Evolutionary conservation across 2,113 vertebrate species (phyloP), one percentile per base, ranked within the genome.

Genomic region (Tenebrosternarchus preto): DNA sequence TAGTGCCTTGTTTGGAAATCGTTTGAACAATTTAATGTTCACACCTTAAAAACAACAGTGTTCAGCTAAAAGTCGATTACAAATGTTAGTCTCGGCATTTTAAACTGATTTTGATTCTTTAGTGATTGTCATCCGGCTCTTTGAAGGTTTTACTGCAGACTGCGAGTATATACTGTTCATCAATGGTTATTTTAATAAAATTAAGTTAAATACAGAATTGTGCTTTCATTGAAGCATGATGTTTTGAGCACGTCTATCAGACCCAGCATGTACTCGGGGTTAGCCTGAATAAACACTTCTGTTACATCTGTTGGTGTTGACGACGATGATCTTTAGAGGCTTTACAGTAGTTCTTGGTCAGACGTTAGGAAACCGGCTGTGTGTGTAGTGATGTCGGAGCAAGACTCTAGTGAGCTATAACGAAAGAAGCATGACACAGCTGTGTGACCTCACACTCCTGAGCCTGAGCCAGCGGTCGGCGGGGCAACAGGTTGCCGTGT

Each of bases 141-240:
- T 88, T 92, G 95, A 93, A 93, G 87, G 24, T 91, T 87, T 90
- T 85, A 86, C 93, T 93, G 92, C 94, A 92, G 94, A 92, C 89
- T 88, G 33, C 82, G 89, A 94, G 91, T 92, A 92, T 94, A 93
- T 89, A 85, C 92, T 94, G 93, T 94, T 93, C 94, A 94, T 95
- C 60, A 57, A 91, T 85, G 91, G 67, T 79, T 84, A 95, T 97
- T 98, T 98, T 98, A 98, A 96, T 97, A 97, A 98, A 95, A 83
- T 89, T 96, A 97, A 98, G 94, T 96, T 96, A 96, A 97, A 94
- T 94, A 20, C 31, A 12, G 15, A 70, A 27, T 5, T 15, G 0
- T 19, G n/a, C 0, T 55, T 33, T 55, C 0, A 31, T 19, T 73
- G 5, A 33, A 20, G 25, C 64, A 25, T 68, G 8, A 0, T 1